A percentile compares a stretch with the other conserved stretches of the same genome.
phyloP scores from a whole-genome alignment of 2,113 vertebrate species.

The Terrapene triunguis region DNA sequence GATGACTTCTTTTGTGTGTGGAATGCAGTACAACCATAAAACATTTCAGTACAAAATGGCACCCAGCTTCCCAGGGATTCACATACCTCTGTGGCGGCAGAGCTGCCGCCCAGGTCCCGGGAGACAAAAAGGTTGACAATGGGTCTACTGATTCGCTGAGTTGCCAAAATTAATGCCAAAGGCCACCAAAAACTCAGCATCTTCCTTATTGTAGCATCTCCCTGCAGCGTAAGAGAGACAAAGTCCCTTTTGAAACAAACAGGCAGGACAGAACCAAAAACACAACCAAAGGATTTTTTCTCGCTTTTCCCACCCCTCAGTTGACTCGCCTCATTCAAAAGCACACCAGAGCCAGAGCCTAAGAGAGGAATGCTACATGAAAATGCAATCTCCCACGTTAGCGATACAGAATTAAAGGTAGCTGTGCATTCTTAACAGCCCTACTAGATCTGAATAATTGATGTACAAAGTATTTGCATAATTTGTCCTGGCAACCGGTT shows the following conservation, averaged over 20 bases:
- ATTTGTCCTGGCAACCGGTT: constrained; percentile 10
- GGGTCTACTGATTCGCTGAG: constrained; percentile 95
- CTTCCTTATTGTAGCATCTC: constrained; percentile 94
- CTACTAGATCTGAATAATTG: constrained; percentile 17
- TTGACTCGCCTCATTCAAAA: constrained; percentile 4
- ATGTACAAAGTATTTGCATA: constrained; percentile 8
- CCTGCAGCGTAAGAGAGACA: constrained; percentile 78
- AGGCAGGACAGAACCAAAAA: not conserved
- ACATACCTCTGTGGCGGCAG: constrained; percentile 91
- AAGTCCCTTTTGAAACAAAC: not conserved
- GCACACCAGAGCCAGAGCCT: constrained; percentile 2
- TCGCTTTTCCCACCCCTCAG: not conserved
- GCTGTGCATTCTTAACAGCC: not conserved
- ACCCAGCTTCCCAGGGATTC: not conserved
- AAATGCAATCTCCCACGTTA: constrained; percentile 28
- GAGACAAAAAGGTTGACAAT: constrained; percentile 99
- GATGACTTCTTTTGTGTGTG: not conserved
- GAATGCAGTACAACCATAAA: not conserved
- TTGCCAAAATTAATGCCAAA: constrained; percentile 94
- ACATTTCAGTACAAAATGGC: not conserved
- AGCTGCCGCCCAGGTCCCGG: constrained; percentile 92
- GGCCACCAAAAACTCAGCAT: constrained; percentile 99
- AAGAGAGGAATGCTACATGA: constrained; percentile 9
- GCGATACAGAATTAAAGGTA: constrained; percentile 19
- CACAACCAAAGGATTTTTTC: not conserved